These are phyloP conservation scores for Gorsachius goisagi DNA, from an alignment of 2,113 vertebrate species.

Conservation along the genomic window DNA sequence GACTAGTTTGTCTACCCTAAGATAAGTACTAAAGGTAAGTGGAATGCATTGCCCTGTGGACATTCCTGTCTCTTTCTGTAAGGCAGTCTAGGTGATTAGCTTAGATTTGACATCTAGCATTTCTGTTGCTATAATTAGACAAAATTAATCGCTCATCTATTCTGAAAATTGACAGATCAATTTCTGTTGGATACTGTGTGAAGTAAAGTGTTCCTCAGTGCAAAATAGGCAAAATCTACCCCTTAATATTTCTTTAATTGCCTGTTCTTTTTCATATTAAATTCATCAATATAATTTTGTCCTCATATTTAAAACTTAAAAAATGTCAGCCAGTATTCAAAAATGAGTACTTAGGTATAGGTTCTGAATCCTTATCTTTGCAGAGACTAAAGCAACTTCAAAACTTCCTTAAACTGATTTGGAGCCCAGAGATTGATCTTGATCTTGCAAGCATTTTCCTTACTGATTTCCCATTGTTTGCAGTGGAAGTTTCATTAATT, in stretches of 20 bases:
- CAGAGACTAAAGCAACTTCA: neutral
- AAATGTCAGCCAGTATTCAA: neutral
- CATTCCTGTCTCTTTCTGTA: neutral
- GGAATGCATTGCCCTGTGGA: neutral
- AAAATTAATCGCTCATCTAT: neutral
- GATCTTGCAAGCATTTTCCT: neutral
- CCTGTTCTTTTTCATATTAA: neutral
- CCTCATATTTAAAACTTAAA: neutral
- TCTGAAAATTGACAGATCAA: neutral
- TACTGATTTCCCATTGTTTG: neutral
- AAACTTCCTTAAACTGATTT: neutral
- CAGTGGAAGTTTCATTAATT: neutral
- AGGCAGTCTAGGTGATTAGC: neutral
- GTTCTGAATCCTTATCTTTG: neutral
- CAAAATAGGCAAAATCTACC: neutral
- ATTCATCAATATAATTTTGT: neutral
- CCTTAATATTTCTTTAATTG: neutral
- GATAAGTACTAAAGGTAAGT: neutral
- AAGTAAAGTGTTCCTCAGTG: neutral
- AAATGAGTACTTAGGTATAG: neutral
- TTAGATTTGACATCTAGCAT: neutral
- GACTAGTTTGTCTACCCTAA: neutral
- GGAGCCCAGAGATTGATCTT: neutral
- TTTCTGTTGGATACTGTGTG: neutral
- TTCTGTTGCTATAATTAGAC: neutral